Evolutionary conservation across 2,113 vertebrate genomes (phyloP).

Genomic region (Ageneiosus marmoratus): DNA sequence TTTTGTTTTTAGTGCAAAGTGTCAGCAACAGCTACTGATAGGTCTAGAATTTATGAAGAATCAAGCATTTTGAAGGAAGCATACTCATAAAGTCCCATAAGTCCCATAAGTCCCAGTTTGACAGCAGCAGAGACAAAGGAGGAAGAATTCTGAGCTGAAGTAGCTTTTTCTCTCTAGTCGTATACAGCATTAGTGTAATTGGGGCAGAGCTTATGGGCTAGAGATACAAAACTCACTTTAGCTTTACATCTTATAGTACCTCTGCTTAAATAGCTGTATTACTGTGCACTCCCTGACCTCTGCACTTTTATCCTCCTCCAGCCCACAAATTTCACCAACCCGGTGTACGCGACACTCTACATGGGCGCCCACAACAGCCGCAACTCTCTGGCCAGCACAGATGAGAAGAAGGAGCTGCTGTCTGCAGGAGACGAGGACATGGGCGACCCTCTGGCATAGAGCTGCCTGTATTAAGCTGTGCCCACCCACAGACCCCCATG

Average conservation of each 20-base stretch:
- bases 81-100: no score
- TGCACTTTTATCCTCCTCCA: slow-evolving; percentile 61
- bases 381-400: slow-evolving; percentile 94
- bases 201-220: not conserved
- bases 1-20: no score
- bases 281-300: not conserved
- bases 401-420: slow-evolving; percentile 94
- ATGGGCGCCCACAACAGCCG: slow-evolving; percentile 95
- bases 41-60: no score
- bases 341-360: slow-evolving; percentile 95
- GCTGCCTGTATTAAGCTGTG: slow-evolving; percentile 33
- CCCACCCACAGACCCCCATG: slow-evolving; percentile 61
- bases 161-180: no score
- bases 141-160: no score
- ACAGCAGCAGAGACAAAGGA: not conserved
- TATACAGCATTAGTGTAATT: not conserved
- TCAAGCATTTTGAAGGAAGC: no score
- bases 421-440: slow-evolving; percentile 89
- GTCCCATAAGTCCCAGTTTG: no score
- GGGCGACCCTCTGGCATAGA: slow-evolving; percentile 90
- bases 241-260: not conserved
- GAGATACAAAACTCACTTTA: not conserved
- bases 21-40: no score
- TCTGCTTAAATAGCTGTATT: not conserved
- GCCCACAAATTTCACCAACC: slow-evolving; percentile 98